Conservation (phyloP, 2,113 vertebrate species). For the Petaurus breviceps region DNA sequence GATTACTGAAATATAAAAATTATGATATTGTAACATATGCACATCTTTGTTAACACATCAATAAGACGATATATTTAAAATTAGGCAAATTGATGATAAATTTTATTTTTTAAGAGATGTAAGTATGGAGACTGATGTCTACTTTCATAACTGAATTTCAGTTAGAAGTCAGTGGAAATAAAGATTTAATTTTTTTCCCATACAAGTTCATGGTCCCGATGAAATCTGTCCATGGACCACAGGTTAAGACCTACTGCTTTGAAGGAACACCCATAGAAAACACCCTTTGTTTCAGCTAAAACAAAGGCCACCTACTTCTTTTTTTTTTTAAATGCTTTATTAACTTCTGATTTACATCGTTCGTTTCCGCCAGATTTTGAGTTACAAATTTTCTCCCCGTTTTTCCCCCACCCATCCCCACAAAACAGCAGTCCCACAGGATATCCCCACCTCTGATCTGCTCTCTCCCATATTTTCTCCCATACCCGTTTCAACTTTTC, state of each 20-base stretch:
- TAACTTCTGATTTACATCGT: no score
- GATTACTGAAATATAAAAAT: neutral
- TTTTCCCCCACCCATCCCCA: no score
- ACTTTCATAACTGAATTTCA: neutral
- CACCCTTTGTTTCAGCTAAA: neutral
- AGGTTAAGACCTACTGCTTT: neutral
- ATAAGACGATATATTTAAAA: neutral
- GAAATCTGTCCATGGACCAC: neutral
- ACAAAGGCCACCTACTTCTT: neutral
- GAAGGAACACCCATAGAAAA: neutral
- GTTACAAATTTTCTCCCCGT: no score
- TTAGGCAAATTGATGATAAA: neutral
- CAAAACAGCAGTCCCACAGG: no score
- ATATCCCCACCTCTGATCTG: no score
- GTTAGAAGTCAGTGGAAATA: neutral
- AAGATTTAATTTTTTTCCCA: neutral
- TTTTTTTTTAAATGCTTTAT: no score
- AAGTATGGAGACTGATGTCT: neutral
- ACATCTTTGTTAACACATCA: neutral
- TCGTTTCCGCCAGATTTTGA: no score
- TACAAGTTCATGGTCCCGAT: neutral
- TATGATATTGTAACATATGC: neutral
- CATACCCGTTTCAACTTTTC: no score
- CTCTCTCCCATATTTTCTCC: no score
- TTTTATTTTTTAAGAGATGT: neutral